A percentile compares a stretch with the other conserved stretches of the same genome.
Evolutionary conservation across 2,797 vertebrate genomes (phyloP).

Genomic region (Smutsia gigantea): DNA sequence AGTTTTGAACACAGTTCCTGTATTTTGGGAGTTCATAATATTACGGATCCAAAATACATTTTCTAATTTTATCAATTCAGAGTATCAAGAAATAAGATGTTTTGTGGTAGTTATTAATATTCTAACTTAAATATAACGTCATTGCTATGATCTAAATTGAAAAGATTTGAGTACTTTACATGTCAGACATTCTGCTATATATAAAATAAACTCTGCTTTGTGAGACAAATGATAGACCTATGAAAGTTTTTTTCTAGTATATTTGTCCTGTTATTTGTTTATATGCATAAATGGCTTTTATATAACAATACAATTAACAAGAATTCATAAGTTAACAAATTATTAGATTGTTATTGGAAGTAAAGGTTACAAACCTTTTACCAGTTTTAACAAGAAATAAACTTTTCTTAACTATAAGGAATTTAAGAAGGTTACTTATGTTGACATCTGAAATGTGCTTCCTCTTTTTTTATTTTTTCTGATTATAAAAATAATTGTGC

Average conservation of each 20-base stretch:
- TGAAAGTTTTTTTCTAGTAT: constrained; percentile 12
- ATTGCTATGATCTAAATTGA: background rate
- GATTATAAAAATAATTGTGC: constrained; percentile 8
- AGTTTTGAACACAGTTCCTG: background rate
- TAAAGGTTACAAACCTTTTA: background rate
- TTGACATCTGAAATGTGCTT: background rate
- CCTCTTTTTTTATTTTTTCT: background rate
- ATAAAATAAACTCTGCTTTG: background rate
- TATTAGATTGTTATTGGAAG: background rate
- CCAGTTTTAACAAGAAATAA: constrained; percentile 14
- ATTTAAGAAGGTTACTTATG: background rate
- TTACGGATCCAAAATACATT: background rate
- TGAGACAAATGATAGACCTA: background rate
- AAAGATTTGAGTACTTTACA: background rate
- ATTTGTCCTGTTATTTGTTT: constrained; percentile 14
- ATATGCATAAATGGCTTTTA: background rate
- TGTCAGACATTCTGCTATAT: background rate
- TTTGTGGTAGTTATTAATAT: background rate
- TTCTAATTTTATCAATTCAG: background rate
- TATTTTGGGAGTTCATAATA: background rate
- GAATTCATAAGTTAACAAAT: background rate
- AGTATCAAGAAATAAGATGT: background rate
- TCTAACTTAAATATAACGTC: background rate
- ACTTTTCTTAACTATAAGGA: background rate
- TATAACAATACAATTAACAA: background rate